These are phyloP conservation scores for Scolopax bukidnonensis DNA, from an alignment of 2,797 vertebrate species.

Conservation along the genomic window DNA sequence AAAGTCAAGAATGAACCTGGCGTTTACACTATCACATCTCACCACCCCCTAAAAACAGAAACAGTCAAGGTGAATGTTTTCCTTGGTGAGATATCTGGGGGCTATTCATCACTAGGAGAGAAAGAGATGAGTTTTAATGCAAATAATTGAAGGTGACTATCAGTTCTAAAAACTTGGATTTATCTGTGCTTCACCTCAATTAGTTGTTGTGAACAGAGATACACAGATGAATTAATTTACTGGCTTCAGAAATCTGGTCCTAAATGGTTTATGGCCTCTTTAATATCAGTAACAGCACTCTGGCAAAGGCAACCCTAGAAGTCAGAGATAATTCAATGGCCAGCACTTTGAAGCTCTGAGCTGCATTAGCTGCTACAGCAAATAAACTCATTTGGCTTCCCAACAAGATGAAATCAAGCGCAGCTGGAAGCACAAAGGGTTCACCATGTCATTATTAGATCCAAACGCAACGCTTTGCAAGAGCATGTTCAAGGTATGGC, in stretches of 20 bases:
- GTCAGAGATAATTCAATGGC: background rate
- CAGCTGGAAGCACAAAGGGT: background rate
- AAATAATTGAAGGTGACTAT: background rate
- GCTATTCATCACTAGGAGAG: background rate
- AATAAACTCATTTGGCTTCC: background rate
- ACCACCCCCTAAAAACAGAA: rapidly evolving
- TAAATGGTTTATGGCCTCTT: background rate
- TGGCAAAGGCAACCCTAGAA: background rate
- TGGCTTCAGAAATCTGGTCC: background rate
- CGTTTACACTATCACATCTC: background rate
- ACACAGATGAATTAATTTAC: background rate
- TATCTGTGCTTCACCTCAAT: background rate
- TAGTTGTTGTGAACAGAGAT: background rate
- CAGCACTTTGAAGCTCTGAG: background rate
- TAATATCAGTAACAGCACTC: background rate
- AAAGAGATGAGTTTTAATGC: background rate
- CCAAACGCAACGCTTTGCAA: background rate
- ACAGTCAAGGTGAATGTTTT: background rate
- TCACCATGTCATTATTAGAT: rapidly evolving
- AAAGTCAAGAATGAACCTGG: rapidly evolving
- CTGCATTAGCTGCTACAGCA: background rate
- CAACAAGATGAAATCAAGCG: background rate
- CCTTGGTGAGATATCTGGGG: background rate
- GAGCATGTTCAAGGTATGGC: rapidly evolving
- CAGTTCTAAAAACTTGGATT: background rate